These are phyloP conservation scores for Aurelia coerulea DNA, from an alignment of 30 jellyfish, hydroid and myxozoan species.

Conservation along the genomic window DNA sequence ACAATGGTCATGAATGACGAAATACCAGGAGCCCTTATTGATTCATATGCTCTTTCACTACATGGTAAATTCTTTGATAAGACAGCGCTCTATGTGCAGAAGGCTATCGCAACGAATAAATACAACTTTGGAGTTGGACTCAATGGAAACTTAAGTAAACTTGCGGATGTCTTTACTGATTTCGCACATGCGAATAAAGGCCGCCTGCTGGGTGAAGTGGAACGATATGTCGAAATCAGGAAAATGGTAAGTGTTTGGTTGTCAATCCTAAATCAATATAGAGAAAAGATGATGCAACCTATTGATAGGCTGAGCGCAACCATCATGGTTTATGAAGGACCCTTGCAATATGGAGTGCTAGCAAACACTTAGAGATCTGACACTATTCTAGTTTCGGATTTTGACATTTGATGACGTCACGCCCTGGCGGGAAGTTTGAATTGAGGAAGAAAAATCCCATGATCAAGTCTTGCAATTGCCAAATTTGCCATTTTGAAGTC, in stretches of 20 bases:
- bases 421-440: too few relatives aligned
- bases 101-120: slow-evolving; percentile 5
- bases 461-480: too few relatives aligned
- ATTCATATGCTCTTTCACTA: slow-evolving; percentile 28
- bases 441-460: too few relatives aligned
- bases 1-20: slow-evolving; percentile 29
- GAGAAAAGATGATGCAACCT: too few relatives aligned
- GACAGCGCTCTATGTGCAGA: slow-evolving; percentile 42
- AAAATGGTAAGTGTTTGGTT: background rate
- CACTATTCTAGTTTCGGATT: too few relatives aligned
- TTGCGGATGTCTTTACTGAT: slow-evolving; percentile 12
- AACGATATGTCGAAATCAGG: slow-evolving; percentile 18
- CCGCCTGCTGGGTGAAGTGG: background rate
- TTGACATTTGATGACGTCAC: too few relatives aligned
- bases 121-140: slow-evolving; percentile 56
- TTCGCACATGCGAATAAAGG: slow-evolving; percentile 28
- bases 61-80: slow-evolving; percentile 10
- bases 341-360: too few relatives aligned
- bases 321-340: too few relatives aligned
- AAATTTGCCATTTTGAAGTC: too few relatives aligned
- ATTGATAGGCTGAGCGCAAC: too few relatives aligned
- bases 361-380: too few relatives aligned
- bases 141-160: slow-evolving; percentile 45
- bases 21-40: slow-evolving; percentile 44
- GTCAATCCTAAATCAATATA: too few relatives aligned